These are phyloP conservation scores for Otus sunia DNA, from an alignment of 2,113 vertebrate genomes.

Conservation along the genomic window DNA sequence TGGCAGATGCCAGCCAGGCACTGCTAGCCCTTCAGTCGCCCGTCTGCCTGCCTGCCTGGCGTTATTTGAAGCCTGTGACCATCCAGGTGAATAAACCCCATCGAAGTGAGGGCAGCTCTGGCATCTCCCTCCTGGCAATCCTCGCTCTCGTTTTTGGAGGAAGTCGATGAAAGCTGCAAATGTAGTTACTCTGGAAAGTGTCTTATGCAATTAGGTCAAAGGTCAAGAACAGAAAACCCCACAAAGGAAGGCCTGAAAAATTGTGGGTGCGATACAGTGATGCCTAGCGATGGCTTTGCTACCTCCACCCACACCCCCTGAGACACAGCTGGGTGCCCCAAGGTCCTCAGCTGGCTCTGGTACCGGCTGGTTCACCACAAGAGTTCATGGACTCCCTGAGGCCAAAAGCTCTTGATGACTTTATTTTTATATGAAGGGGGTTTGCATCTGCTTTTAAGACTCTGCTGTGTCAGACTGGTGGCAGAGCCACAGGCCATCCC, in stretches of 20 bases:
- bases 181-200: slow-evolving; percentile 8
- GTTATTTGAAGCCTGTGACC: not conserved
- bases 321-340: not conserved
- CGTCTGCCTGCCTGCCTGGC: not conserved
- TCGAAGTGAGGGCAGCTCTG: rapidly evolving
- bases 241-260: not conserved
- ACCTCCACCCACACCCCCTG: not conserved
- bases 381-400: not conserved
- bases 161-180: slow-evolving; percentile 17
- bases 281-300: not conserved
- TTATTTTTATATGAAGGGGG: not conserved
- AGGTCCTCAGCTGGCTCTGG: not conserved
- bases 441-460: not conserved
- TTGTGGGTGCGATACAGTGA: not conserved
- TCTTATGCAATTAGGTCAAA: not conserved
- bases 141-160: not conserved
- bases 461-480: not conserved
- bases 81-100: not conserved
- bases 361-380: not conserved
- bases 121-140: not conserved
- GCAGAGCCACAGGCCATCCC: not conserved
- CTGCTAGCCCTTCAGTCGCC: not conserved
- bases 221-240: slow-evolving; percentile 47
- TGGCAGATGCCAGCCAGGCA: not conserved
- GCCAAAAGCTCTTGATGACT: not conserved